Conservation (phyloP, 23 tunicate species). For the Trididemnum nubilum region DNA sequence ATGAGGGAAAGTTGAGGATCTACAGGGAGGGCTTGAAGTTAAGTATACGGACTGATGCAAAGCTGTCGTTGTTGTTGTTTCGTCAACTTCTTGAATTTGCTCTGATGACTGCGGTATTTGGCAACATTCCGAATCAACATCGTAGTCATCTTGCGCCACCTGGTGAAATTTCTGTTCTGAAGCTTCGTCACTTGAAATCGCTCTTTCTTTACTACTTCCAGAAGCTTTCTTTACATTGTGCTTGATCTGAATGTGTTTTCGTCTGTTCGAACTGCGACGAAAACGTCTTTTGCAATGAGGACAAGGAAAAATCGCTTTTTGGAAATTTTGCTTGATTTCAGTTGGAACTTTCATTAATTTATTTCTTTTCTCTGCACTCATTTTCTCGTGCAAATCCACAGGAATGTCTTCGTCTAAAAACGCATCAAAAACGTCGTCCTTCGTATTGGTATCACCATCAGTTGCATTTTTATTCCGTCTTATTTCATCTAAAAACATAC, state of each 20-base stretch:
- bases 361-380: too few relatives aligned
- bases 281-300: slow-evolving; percentile 54
- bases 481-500: too few relatives aligned
- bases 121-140: neutral
- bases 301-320: slow-evolving; percentile 55
- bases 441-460: too few relatives aligned
- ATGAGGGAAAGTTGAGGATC: neutral
- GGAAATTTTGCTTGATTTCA: neutral
- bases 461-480: too few relatives aligned
- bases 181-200: neutral
- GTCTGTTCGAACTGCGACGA: slow-evolving; percentile 45
- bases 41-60: too few relatives aligned
- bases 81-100: neutral
- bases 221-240: slow-evolving; percentile 16
- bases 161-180: neutral
- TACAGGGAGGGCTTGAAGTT: neutral
- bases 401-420: too few relatives aligned
- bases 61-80: too few relatives aligned
- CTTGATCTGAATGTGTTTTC: slow-evolving; percentile 48
- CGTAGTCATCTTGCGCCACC: neutral
- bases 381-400: too few relatives aligned
- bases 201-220: neutral
- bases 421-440: too few relatives aligned
- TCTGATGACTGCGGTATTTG: neutral
- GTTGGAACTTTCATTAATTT: too few relatives aligned